phyloP scores from a whole-genome alignment of 2,113 vertebrate species.

The Pelvicachromis taeniatus region DNA sequence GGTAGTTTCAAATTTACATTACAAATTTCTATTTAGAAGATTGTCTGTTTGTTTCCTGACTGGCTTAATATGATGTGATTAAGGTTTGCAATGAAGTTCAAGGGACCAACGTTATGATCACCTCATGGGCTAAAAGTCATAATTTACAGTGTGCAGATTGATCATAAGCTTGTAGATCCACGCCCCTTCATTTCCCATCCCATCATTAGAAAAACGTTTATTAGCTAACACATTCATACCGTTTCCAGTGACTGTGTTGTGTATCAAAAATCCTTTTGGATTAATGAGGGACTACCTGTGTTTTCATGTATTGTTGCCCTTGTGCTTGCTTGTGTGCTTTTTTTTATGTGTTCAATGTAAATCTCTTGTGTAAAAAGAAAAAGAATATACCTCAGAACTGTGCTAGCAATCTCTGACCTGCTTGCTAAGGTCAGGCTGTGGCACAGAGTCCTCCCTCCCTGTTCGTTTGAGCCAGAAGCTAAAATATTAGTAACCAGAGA shows the following conservation, averaged over 20 bases:
- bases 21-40: constrained; percentile 44
- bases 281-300: constrained; percentile 66
- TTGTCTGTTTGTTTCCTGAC: constrained; percentile 30
- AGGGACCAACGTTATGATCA: constrained; percentile 77
- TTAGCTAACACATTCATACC: constrained; percentile 42
- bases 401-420: constrained; percentile 60
- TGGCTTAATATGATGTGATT: constrained; percentile 45
- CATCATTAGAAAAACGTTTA: constrained; percentile 12
- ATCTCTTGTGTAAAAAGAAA: constrained; percentile 67
- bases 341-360: constrained; percentile 55
- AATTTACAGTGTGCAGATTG: constrained; percentile 54
- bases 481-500: constrained; percentile 27
- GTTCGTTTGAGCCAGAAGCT: constrained; percentile 43
- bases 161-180: constrained; percentile 48
- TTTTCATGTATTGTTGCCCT: constrained; percentile 28
- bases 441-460: constrained; percentile 53
- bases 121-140: constrained; percentile 65
- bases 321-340: constrained; percentile 48
- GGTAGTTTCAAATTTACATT: constrained; percentile 63
- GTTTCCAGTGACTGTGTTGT: constrained; percentile 63
- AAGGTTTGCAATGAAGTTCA: constrained; percentile 37
- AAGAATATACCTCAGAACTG: constrained; percentile 79
- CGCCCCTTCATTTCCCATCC: constrained; percentile 41
- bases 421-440: constrained; percentile 60
- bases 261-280: constrained; percentile 48